phyloP scores from a whole-genome alignment of 2,113 vertebrate species.

The Pelecanoides urinatrix region DNA sequence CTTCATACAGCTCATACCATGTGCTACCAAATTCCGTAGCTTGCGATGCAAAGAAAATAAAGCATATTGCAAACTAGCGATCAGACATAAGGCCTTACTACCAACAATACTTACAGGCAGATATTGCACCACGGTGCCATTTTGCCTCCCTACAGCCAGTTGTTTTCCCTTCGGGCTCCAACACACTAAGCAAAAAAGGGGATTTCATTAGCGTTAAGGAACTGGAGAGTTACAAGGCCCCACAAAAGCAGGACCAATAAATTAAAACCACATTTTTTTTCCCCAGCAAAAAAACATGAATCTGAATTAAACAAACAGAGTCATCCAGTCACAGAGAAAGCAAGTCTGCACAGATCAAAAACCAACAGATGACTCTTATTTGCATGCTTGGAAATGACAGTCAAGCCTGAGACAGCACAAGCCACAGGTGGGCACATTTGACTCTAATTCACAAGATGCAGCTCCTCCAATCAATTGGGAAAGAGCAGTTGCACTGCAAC shows the following conservation, averaged over 20 bases:
- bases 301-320: neutral
- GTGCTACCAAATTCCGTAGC: neutral
- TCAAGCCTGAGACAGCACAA: neutral
- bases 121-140: constrained; percentile 92
- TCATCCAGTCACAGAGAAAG: neutral
- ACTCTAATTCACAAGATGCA: neutral
- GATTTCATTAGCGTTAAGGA: neutral
- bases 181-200: constrained; percentile 78
- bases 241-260: neutral
- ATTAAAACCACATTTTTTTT: neutral
- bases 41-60: neutral
- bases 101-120: constrained; percentile 84
- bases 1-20: neutral
- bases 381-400: neutral
- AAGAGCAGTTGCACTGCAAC: neutral
- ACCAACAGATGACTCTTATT: neutral
- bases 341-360: neutral
- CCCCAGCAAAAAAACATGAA: neutral
- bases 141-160: constrained; percentile 89
- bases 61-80: neutral
- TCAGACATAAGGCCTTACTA: neutral
- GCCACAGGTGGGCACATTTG: neutral
- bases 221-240: neutral
- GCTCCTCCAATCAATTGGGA: neutral
- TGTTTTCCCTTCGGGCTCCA: constrained; percentile 99